These are phyloP conservation scores for Mallotus villosus DNA, from an alignment of 2,797 vertebrate species.

Conservation along the genomic window DNA sequence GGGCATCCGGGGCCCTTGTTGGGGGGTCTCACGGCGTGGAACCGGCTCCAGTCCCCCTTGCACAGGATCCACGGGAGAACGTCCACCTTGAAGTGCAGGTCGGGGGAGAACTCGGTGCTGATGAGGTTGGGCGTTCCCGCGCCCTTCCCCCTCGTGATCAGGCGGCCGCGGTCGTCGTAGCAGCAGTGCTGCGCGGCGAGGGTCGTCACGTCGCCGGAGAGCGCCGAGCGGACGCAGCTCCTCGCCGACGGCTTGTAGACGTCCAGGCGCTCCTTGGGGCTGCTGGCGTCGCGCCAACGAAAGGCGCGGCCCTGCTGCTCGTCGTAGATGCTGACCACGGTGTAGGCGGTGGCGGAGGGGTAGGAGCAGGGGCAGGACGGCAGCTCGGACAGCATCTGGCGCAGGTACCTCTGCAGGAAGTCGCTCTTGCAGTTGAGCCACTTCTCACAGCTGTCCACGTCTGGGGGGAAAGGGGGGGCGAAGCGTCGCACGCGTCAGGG, in stretches of 20 bases:
- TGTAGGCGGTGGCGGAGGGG: slow-evolving; percentile 79
- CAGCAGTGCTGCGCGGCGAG: slow-evolving; percentile 91
- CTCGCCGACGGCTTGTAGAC: slow-evolving; percentile 88
- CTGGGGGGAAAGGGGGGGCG: slow-evolving; percentile 59
- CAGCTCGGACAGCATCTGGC: slow-evolving; percentile 82
- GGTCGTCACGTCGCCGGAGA: slow-evolving; percentile 80
- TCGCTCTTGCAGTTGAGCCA: slow-evolving; percentile 94
- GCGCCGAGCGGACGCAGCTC: slow-evolving; percentile 86
- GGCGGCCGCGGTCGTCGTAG: slow-evolving; percentile 79
- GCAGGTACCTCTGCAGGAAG: slow-evolving; percentile 87
- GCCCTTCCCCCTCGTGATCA: slow-evolving; percentile 90
- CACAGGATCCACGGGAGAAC: slow-evolving; percentile 93
- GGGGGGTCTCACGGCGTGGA: slow-evolving; percentile 84
- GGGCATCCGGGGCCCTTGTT: slow-evolving; percentile 84
- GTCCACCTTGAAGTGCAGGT: slow-evolving; percentile 94
- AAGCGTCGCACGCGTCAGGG: not conserved
- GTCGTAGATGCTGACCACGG: slow-evolving; percentile 79
- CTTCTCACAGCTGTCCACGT: slow-evolving; percentile 93
- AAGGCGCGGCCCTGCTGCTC: slow-evolving; percentile 76
- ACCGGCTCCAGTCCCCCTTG: slow-evolving; percentile 95
- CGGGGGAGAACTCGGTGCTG: slow-evolving; percentile 89
- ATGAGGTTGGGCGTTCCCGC: slow-evolving; percentile 88
- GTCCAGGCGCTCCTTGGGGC: slow-evolving; percentile 85
- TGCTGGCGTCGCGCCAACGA: slow-evolving; percentile 86
- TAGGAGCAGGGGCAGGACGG: slow-evolving; percentile 90